Evolutionary conservation across 2,797 vertebrate genomes (phyloP).

Genomic region (Tinamus major): DNA sequence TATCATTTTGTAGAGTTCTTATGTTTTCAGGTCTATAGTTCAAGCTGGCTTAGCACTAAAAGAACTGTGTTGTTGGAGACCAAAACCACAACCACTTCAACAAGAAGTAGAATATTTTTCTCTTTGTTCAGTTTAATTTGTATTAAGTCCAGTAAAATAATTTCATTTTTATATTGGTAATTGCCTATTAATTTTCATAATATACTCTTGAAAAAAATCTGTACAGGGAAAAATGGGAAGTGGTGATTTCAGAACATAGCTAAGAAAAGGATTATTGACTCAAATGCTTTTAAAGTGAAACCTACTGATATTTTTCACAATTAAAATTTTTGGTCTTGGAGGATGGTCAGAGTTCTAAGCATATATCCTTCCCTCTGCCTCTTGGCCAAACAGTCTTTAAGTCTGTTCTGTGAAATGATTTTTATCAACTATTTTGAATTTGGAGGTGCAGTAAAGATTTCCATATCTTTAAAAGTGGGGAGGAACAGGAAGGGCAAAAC

Average conservation of each 20-base stretch:
- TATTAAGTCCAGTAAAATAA: background rate
- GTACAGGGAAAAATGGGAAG: background rate
- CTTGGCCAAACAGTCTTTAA: background rate
- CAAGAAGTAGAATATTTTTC: background rate
- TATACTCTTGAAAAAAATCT: background rate
- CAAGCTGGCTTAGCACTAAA: background rate
- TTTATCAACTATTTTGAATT: background rate
- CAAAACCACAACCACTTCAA: background rate
- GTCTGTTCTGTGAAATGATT: background rate
- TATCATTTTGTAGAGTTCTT: background rate
- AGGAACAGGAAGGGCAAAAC: background rate
- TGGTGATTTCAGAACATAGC: background rate
- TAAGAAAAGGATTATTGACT: background rate
- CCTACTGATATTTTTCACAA: background rate
- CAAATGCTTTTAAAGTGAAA: background rate
- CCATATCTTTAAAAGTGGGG: background rate
- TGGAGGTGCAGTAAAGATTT: background rate
- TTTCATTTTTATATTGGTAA: background rate
- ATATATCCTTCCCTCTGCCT: background rate
- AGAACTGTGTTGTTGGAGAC: background rate
- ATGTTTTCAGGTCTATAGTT: background rate
- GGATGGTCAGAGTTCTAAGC: background rate
- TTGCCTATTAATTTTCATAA: background rate
- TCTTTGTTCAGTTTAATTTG: background rate
- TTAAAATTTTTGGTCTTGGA: background rate